These are phyloP conservation scores for Zophobas atratus DNA, from an alignment of 1,140 invertebrate genomes.

Conservation along the genomic window DNA sequence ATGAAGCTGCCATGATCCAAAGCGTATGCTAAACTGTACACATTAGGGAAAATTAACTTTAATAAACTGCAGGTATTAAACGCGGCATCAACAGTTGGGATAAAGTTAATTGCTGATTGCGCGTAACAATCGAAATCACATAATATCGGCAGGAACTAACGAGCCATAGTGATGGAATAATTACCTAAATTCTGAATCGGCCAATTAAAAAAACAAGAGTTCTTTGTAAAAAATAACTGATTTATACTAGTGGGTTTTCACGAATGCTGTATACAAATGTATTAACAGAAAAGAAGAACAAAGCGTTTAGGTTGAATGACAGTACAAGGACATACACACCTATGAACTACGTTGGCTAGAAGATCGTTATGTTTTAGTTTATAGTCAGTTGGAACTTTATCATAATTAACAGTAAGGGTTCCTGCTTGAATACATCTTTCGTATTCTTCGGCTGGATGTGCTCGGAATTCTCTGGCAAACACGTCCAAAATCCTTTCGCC, in stretches of 20 bases:
- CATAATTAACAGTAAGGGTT: conserved; percentile 94
- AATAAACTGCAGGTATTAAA: conserved; percentile 29
- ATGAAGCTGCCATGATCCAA: background rate
- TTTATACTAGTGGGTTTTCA: conserved; percentile 29
- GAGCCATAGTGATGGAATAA: conserved; percentile 2
- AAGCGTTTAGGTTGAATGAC: conserved; percentile 14
- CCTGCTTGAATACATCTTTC: conserved; percentile 92
- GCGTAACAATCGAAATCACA: conserved; percentile 24
- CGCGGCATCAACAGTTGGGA: conserved; percentile 16
- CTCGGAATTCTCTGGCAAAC: conserved; percentile 93
- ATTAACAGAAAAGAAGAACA: background rate
- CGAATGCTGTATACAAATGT: conserved; percentile 15
- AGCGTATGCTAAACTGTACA: conserved; percentile 3
- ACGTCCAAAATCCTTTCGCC: conserved; percentile 95
- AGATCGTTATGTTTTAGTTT: conserved; percentile 94
- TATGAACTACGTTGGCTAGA: conserved; percentile 95
- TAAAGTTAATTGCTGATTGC: conserved; percentile 36
- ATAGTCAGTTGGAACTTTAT: conserved; percentile 93
- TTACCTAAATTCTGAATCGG: conserved; percentile 21
- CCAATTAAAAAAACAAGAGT: conserved; percentile 6
- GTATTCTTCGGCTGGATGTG: conserved; percentile 93
- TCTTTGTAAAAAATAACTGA: conserved; percentile 24
- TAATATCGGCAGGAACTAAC: conserved; percentile 27
- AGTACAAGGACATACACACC: conserved; percentile 73
- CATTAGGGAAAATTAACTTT: conserved; percentile 13